Evolutionary conservation across 2,888 invertebrate species (phyloP).

Genomic region (Euphydryas editha): DNA sequence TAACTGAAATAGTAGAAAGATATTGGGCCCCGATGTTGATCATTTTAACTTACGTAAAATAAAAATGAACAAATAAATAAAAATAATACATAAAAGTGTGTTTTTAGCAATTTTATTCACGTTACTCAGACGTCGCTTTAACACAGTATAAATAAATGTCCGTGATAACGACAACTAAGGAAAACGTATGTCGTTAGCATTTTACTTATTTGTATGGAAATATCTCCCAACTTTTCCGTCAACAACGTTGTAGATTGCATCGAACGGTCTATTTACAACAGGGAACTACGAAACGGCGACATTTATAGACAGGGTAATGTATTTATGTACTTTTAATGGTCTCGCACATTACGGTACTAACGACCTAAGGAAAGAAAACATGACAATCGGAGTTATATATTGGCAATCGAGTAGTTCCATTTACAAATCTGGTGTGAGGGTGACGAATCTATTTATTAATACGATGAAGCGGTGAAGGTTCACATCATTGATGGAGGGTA

Average conservation of each 20-base stretch:
- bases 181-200: slow-evolving; percentile 34
- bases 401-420: slow-evolving; percentile 48
- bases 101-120: background rate
- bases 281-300: slow-evolving; percentile 52
- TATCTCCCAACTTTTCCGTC: slow-evolving; percentile 45
- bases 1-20: no score
- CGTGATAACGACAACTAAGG: slow-evolving; percentile 24
- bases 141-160: slow-evolving; percentile 7
- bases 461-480: slow-evolving; percentile 12
- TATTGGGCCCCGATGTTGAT: no score
- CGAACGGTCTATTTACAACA: slow-evolving; percentile 48
- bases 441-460: slow-evolving; percentile 27
- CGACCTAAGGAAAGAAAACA: slow-evolving; percentile 69
- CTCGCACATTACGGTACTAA: slow-evolving; percentile 65
- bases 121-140: background rate
- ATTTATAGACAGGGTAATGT: slow-evolving; percentile 76
- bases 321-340: slow-evolving; percentile 81
- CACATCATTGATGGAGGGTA: background rate
- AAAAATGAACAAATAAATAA: no score
- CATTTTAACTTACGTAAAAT: background rate
- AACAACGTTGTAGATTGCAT: slow-evolving; percentile 49
- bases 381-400: slow-evolving; percentile 73
- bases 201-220: slow-evolving; percentile 37
- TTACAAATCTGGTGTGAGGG: slow-evolving; percentile 29
- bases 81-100: background rate